Evolutionary conservation across 2,797 vertebrate genomes (phyloP), one percentile per base, ranked within the genome.

Genomic region (Echiichthys vipera): DNA sequence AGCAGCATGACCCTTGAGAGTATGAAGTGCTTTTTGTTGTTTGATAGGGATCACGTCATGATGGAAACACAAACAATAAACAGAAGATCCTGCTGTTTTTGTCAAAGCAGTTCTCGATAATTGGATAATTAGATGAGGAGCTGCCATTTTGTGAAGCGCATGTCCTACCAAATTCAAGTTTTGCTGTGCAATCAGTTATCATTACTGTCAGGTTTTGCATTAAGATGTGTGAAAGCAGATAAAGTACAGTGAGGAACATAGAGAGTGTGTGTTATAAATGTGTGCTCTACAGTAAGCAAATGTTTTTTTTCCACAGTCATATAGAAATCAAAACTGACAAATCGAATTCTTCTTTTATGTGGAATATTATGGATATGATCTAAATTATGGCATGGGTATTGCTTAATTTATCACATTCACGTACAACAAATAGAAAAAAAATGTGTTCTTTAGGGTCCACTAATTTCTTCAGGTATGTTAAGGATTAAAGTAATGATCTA

Each of bases 71-170:
- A 74, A 75, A 74, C 65, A 59, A 71, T 67, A 29, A 74, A 74
- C 20, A 27, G 5, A 71, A 54, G 18, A 62, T 57, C 62, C 15
- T 69, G 34, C 42, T 66, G 73, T 66, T 83, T 79, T 50, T 69
- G 40, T 76, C 36, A 71, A 67, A 73, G 45, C 55, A 37, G 15
- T 39, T 73, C 18, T 64, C 42, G 24, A 65, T 83, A 56, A 84
- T 65, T 79, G 42, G 47, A 76, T 65, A 56, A 68, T 9, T 22
- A 47, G 34, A 66, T 18, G 3, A 51, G 27, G 29, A 51, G 32
- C n/a, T 65, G 37, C 4, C 24, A 25, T 76, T 77, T 58, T 66
- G 32, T 32, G 40, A 65, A 74, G 49, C 73, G 54, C 42, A 64
- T 68, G 58, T 50, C 9, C 18, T 27, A 7, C 67, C 22, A n/a